A percentile compares a stretch with the other conserved stretches of the same genome.
Conservation (phyloP, 2,797 vertebrate species). For the Lithobates pipiens region DNA sequence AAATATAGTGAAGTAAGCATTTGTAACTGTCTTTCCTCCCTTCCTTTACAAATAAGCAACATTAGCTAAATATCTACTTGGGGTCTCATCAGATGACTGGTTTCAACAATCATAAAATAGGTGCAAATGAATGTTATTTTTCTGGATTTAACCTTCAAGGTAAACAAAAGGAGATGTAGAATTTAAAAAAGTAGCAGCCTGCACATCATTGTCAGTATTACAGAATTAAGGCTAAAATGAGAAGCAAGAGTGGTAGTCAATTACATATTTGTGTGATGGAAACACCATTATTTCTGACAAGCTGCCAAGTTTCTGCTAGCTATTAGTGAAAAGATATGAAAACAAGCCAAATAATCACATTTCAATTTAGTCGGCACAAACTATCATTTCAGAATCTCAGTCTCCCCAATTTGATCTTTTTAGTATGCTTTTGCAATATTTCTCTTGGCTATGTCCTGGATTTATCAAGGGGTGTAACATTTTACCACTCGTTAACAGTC, state of each 20-base stretch:
- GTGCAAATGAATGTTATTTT: constrained; percentile 18
- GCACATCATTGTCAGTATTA: constrained; percentile 34
- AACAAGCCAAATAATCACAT: constrained; percentile 49
- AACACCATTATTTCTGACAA: constrained; percentile 56
- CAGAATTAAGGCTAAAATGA: constrained; percentile 32
- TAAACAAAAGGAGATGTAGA: constrained; percentile 7
- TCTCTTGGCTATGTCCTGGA: constrained; percentile 22
- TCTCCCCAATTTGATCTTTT: constrained; percentile 34
- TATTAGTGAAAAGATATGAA: constrained; percentile 50
- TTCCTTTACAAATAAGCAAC: constrained; percentile 12
- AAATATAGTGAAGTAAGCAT: not conserved
- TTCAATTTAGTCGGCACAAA: constrained; percentile 41
- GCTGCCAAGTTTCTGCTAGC: constrained; percentile 46
- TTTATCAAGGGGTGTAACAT: constrained; percentile 31
- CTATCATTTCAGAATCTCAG: constrained; percentile 34
- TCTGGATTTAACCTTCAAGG: constrained; percentile 21
- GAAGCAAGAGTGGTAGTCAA: constrained; percentile 33
- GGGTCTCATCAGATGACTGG: not conserved
- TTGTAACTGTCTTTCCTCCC: not conserved
- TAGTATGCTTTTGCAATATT: not conserved
- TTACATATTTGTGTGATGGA: constrained; percentile 44
- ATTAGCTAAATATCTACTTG: constrained; percentile 18
- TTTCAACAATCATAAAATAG: constrained; percentile 25
- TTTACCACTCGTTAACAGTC: constrained; percentile 2
- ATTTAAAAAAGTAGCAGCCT: constrained; percentile 9